Percentiles rank a stretch among this genome's conserved stretches.
Evolutionary conservation across 2,113 vertebrate genomes (phyloP).

Genomic region (Picathartes gymnocephalus): DNA sequence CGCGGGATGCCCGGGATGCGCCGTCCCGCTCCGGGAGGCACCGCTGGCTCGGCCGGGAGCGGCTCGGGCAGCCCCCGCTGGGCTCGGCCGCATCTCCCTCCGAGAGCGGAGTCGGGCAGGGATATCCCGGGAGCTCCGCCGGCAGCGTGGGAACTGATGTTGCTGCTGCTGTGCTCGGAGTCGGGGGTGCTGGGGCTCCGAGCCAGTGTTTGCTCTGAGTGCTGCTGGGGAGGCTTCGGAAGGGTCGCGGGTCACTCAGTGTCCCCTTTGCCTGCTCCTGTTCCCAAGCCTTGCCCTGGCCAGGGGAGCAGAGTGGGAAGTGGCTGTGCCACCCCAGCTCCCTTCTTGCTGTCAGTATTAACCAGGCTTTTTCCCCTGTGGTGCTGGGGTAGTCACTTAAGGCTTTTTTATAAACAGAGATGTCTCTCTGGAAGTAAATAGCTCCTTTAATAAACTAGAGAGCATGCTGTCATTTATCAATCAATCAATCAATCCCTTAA

Average conservation of each 20-base stretch:
- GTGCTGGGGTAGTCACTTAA: not conserved
- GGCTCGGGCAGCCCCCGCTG: not conserved
- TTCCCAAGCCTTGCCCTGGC: not conserved
- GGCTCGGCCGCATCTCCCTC: not conserved
- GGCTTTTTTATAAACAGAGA: not conserved
- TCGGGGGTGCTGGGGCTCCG: fast-evolving
- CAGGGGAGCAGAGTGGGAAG: not conserved
- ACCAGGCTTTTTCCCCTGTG: not conserved
- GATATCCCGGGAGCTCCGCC: not conserved
- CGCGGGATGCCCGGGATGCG: not conserved
- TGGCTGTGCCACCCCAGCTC: not conserved
- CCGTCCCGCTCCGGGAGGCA: not conserved
- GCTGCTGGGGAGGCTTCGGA: not conserved
- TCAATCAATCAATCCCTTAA: not conserved
- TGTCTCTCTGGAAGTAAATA: not conserved
- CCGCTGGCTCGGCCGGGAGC: not conserved
- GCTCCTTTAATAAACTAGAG: not conserved
- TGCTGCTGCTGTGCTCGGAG: not conserved
- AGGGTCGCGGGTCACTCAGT: fast-evolving
- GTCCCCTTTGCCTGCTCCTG: not conserved
- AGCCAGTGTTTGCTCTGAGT: fast-evolving
- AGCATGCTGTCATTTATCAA: not conserved
- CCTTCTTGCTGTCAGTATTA: not conserved
- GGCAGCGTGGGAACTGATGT: not conserved
- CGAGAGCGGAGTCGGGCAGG: not conserved